Evolutionary conservation across 2,113 vertebrate genomes (phyloP), one percentile per base, ranked within the genome.

Genomic region (Pongo pygmaeus): DNA sequence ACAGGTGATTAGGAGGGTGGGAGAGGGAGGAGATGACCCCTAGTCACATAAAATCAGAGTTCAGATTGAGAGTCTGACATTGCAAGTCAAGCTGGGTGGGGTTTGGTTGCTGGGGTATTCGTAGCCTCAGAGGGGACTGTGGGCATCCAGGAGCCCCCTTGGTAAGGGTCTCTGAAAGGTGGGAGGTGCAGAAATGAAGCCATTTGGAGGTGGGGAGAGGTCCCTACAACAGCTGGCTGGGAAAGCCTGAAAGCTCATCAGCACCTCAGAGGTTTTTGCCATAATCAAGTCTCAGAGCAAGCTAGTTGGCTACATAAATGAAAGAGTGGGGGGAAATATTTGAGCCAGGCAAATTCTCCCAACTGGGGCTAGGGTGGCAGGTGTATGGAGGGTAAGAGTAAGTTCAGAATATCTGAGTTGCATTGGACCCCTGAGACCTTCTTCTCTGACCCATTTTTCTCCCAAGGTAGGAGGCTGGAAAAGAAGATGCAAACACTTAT

Each of bases 391-490:
- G 20, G 16, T 55, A 43, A 79, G 74, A 64, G 4, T 22, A 87
- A 40, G 64, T 75, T 81, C 40, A 80, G 70, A 96, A 88, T 85
- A 55, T 93, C 77, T 61, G 43, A 95, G 70, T 16, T 38, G 38
- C 17, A 38, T 48, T 89, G 89, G 38, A 64, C 30, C 14, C 10
- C 30, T 6, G n/a, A 89, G 70, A 74, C 84, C 30, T 67, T 64
- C 69, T 93, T 17, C 23, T 89, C 83, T 80, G 93, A 92, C 57
- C 75, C 22, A 12, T 59, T 87, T 86, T 87, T 92, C 48, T 79
- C 86, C 78, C 43, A 46, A 70, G 75, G 32, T 79, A 70, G 32
- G 38, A 40, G 57, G 8, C 43, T 84, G 52, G 84, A 88, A 32
- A 55, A 93, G 35, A 94, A 81, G 79, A 87, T 67, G 30, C 57